Evolutionary conservation across 2,113 vertebrate genomes (phyloP), one percentile per base, ranked within the genome.

Genomic region (Apodemus sylvaticus): DNA sequence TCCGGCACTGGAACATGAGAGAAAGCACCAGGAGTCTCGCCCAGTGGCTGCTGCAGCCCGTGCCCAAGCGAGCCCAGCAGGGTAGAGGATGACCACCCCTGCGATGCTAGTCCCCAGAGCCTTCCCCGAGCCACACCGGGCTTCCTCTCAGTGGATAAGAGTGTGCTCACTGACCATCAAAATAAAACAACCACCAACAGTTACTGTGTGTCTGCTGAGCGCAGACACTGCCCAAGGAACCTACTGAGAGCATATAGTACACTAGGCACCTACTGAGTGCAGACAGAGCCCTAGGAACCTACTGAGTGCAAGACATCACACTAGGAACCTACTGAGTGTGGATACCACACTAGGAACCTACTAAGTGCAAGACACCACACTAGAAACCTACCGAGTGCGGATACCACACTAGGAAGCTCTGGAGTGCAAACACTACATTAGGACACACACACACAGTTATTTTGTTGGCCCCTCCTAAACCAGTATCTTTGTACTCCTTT

Each of bases 1-100:
- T 86, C 89, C 89, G 88, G 74, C 74, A 92, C 96, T 93, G 90
- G 95, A 93, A 97, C 93, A 92, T 48, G 60, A 89, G 90, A 88
- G 68, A 19, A 4, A 97, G 92, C 88, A 83, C 36, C 4, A 82
- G 51, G 90, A 64, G 42, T 76, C 64, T 58, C 1, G 58, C 90
- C 93, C 95, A 64, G 58, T 36, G 68, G 73, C 81, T n/a, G 81
- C 31, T 24, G 2, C 36, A 4, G 62, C 51, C 20, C 0, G 14
- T 0, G 1, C 66, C 83, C 17, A 0, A 3, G 71, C 0, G 0
- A 4, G 78, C 2, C 29, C 51, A 3, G 7, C 45, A 24, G 64
- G 68, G 78, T 86, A 26, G 22, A 20, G n/a, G 31, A 34, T 1
- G 2, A 13, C 6, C 5, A 1, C 19, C 62, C 60, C 31, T 13